Conservation (phyloP, 2,888 invertebrate species). For the Cenopis cana region DNA sequence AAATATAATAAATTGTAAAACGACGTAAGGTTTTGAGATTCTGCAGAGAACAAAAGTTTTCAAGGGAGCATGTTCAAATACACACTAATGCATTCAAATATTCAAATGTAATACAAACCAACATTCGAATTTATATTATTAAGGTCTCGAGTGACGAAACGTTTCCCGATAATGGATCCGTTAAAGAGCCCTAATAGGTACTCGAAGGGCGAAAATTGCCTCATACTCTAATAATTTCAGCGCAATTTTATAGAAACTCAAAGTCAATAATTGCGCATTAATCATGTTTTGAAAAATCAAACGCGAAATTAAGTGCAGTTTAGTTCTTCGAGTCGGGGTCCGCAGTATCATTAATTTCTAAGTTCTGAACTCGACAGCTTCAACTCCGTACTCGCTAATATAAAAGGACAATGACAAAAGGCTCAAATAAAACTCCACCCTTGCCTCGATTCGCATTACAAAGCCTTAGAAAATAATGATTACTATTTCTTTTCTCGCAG, state of each 20-base stretch:
- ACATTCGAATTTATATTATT: constrained; percentile 56
- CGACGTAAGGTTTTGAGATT: no score
- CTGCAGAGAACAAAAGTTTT: no score
- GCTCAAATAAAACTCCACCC: constrained; percentile 50
- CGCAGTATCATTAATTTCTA: constrained; percentile 40
- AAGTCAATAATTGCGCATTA: constrained; percentile 30
- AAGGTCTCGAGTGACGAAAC: constrained; percentile 59
- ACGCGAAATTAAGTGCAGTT: constrained; percentile 37
- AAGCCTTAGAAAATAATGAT: constrained; percentile 55
- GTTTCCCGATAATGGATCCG: constrained; percentile 63
- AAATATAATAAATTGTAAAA: no score
- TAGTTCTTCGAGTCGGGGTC: constrained; percentile 21
- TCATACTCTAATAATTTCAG: constrained; percentile 46
- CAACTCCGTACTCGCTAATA: constrained; percentile 38
- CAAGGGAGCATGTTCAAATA: neutral
- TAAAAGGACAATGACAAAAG: constrained; percentile 46
- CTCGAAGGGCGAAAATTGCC: constrained; percentile 42
- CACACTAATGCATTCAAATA: neutral
- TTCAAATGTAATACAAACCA: constrained; percentile 50
- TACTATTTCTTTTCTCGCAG: constrained; percentile 22
- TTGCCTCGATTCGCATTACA: constrained; percentile 52
- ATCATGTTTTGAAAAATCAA: constrained; percentile 35
- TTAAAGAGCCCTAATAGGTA: constrained; percentile 53
- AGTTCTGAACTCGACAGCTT: constrained; percentile 34
- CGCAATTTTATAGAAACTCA: constrained; percentile 36